Evolutionary conservation across 2,797 vertebrate species (phyloP).

Genomic region (Prionace glauca): DNA sequence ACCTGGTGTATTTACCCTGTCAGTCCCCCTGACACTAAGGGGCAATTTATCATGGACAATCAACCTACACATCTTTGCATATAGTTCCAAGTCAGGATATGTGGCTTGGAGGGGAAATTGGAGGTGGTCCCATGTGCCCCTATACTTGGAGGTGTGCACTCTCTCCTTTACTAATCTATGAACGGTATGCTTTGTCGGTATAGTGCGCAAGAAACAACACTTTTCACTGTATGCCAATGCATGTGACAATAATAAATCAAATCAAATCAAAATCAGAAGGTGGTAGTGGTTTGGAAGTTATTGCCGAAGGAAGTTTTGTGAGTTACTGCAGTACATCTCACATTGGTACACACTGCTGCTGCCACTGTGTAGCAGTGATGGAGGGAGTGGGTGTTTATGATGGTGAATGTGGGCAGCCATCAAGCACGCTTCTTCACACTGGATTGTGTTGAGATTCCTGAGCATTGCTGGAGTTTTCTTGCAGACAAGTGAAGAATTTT

Average conservation of each 20-base stretch:
- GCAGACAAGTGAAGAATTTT: no score
- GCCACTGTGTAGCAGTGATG: background rate
- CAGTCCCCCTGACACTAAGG: no score
- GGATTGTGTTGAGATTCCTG: background rate
- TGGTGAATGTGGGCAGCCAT: background rate
- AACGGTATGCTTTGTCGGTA: no score
- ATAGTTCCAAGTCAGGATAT: background rate
- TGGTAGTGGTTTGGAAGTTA: background rate
- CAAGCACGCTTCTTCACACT: background rate
- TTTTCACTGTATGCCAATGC: no score
- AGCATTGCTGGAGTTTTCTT: background rate
- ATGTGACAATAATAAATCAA: no score
- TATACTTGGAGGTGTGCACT: background rate
- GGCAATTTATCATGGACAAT: no score
- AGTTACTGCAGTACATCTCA: background rate
- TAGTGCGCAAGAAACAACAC: no score
- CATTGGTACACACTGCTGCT: background rate
- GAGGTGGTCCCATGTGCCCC: background rate
- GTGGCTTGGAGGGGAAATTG: background rate
- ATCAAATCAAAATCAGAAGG: no score
- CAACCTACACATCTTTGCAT: no score
- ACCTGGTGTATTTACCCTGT: no score
- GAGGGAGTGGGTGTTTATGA: background rate
- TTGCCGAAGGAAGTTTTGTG: background rate
- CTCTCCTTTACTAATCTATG: no score